phyloP scores from a whole-genome alignment of 1,140 invertebrate genomes.

The Heliothis subflexa region DNA sequence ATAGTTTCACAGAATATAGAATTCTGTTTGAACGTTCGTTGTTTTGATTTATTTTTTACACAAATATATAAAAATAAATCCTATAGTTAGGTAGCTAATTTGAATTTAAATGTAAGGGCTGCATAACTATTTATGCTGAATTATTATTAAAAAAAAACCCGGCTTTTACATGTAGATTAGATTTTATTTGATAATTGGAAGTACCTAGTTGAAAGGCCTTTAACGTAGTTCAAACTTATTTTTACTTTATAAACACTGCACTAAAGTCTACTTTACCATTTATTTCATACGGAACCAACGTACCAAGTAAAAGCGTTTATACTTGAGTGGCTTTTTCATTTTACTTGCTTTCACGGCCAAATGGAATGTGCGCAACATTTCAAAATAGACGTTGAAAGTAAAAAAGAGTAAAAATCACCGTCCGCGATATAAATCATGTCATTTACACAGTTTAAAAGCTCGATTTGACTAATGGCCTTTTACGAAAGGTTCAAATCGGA shows the following conservation, averaged over 20 bases:
- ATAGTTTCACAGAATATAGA: slow-evolving; percentile 3
- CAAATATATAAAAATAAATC: neutral
- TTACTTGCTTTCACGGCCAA: slow-evolving; percentile 56
- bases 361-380: slow-evolving; percentile 62
- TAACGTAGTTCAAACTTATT: too few relatives aligned
- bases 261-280: neutral
- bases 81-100: too few relatives aligned
- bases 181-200: too few relatives aligned
- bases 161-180: too few relatives aligned
- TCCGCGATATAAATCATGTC: slow-evolving; percentile 62
- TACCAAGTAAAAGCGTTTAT: slow-evolving; percentile 48
- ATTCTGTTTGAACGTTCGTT: neutral
- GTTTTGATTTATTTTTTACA: too few relatives aligned
- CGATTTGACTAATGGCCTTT: slow-evolving; percentile 61
- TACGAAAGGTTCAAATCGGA: slow-evolving; percentile 46
- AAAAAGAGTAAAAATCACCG: slow-evolving; percentile 62
- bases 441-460: slow-evolving; percentile 64
- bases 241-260: neutral
- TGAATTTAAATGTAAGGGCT: too few relatives aligned
- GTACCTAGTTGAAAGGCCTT: too few relatives aligned
- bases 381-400: slow-evolving; percentile 57
- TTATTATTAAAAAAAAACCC: too few relatives aligned
- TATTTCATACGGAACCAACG: slow-evolving; percentile 36
- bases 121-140: too few relatives aligned
- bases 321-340: slow-evolving; percentile 59